Evolutionary conservation across 2,113 vertebrate species (phyloP), one percentile per base, ranked within the genome.

Genomic region (Ageneiosus marmoratus): DNA sequence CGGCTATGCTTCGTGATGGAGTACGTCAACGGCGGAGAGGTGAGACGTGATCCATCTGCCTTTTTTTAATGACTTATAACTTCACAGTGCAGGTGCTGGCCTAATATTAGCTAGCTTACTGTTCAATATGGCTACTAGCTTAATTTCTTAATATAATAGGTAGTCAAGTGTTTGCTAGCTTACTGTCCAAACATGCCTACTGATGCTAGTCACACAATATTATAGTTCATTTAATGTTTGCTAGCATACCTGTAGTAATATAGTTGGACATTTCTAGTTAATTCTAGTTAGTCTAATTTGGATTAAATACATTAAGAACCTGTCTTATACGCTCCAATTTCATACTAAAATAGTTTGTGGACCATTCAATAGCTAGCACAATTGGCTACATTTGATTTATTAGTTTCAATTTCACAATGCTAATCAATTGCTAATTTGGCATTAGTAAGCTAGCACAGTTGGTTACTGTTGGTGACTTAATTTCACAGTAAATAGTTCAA

Each of bases 1-100:
- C 97, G 97, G 85, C 95, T 98, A 87, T 98, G 97, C 95, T 98
- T 98, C 92, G 97, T 98, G 86, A 98, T 98, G 97, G 97, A 98
- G 87, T 98, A 98, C 90, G 97, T 98, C 90, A 98, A 98, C 1
- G 97, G 97, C 84, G 97, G 97, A 93, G 97, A 98, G 96, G 97
- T 98, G 88, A 95, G 95, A 83, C 78, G 77, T 62, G 8, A 88
- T 58, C 1, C 24, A n/a, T n/a, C n/a, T n/a, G n/a, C n/a, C n/a
- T n/a, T n/a, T n/a, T n/a, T n/a, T n/a, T n/a, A n/a, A n/a, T n/a
- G n/a, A n/a, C n/a, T n/a, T n/a, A n/a, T n/a, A n/a, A n/a, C n/a
- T n/a, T n/a, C n/a, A n/a, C n/a, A n/a, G n/a, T n/a, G n/a, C n/a
- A n/a, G n/a, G n/a, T n/a, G n/a, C n/a, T n/a, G n/a, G n/a, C n/a